Evolutionary conservation across 2,888 invertebrate genomes (phyloP), one percentile per base, ranked within the genome.

Genomic region (Ichneumoninae sp.): DNA sequence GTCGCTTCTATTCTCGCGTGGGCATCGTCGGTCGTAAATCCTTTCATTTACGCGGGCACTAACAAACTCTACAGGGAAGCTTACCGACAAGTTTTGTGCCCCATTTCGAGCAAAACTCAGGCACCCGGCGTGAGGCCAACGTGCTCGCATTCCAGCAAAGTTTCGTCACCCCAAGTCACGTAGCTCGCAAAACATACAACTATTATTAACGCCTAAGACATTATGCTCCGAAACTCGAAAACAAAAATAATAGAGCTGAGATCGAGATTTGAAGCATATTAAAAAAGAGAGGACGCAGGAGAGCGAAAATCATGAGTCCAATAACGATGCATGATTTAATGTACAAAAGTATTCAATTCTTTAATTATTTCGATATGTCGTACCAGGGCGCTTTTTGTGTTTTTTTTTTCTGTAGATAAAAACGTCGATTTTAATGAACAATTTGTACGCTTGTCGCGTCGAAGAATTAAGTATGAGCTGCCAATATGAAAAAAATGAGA

Each of bases 11-110:
- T 98, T 74, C 94, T 98, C 86, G 98, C 98, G 0, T 98, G 98
- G 98, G 97, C 97, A 0, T 98, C 98, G 0, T 97, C 98, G 83
- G 98, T 98, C 73, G 95, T 98, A 88, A 98, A 98, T 94, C 98
- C 98, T 0, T 95, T 98, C 85, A 98, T 98, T 87, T 98, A 98
- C 94, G 98, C 98, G 3, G 97, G 97, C 7, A 98, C 98, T 88
- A 98, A 98, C 93, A 95, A 97, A 86, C 97, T 98, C 90, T 98
- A 98, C 92, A 94, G 96, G 10, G 92, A 93, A 70, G 93, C 93
- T 8, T 94, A 94, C 86, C 90, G 91, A 63, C 93, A 94, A 80
- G 85, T 94, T 60, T 86, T 94, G 50, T 93, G 93, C 54, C 89
- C 92, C n/a, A 83, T 83, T 10, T 88, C 90, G 13, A 89, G 79